Evolutionary conservation across 64 coral and sea anemone genomes (phyloP), one percentile per base, ranked within the genome.

Genomic region (Cladopsammia gracilis): DNA sequence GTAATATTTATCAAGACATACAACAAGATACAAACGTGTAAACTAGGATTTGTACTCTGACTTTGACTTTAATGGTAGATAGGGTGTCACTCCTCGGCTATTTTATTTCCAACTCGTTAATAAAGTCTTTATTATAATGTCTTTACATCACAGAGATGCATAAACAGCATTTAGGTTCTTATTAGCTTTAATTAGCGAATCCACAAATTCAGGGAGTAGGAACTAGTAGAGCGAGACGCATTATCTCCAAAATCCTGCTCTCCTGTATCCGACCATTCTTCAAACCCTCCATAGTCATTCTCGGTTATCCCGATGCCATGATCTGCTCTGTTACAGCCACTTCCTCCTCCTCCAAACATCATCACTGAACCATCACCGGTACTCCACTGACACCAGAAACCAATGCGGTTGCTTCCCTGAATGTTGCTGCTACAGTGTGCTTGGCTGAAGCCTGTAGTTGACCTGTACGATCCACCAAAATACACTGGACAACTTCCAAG

Each of bases 331-430:
- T 10, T n/a, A 25, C 91, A 93, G 8, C 71, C 82, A 78, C 73
- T 79, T 7, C 90, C 90, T 64, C 90, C 90, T 86, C 90, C 90
- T 58, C 89, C 89, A 62, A 91, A 71, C 89, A 91, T 91, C 78
- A 91, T 72, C 49, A 91, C 89, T 15, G 89, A 61, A 71, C 77
- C 89, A 87, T 93, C 91, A 58, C 83, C 83, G 44, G 25, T 19
- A 44, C 9, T 64, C 71, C 76, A 93, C 20, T 78, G 44, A 77
- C 91, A 92, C 79, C 81, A 92, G 68, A 87, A 87, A n/a, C 83
- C 91, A 34, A 87, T 93, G 58, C 54, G 18, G 58, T 57, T 79
- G 44, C 83, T 87, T 16, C 46, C 43, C 49, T 93, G 91, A 45
- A 93, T 58, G 48, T 58, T 56, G 16, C 91, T n/a, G 52, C 65